Evolutionary conservation across 1,140 invertebrate species (phyloP).

Genomic region (Sycophila sp.): DNA sequence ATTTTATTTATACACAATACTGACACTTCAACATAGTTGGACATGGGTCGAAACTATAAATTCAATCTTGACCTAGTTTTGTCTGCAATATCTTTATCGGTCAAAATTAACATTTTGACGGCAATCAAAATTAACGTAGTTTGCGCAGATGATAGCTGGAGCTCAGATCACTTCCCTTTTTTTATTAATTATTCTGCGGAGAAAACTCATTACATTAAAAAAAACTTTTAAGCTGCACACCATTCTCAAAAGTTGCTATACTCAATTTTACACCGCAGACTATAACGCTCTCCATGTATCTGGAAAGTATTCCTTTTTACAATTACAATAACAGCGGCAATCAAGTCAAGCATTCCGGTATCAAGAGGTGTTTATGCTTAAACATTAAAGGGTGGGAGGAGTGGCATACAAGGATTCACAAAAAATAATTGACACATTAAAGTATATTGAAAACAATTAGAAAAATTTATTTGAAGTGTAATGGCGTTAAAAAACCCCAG

Average conservation of each 20-base stretch:
- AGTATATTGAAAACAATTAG: no score
- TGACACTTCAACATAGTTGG: not conserved
- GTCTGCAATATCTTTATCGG: conserved; percentile 39
- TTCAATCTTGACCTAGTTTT: conserved; percentile 31
- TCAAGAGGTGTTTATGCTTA: no score
- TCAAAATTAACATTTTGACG: no score
- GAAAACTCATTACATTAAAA: conserved; percentile 27
- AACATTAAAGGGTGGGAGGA: no score
- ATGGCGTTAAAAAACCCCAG: no score
- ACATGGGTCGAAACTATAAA: not conserved
- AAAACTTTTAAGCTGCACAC: conserved; percentile 23
- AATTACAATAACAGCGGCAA: conserved; percentile 9
- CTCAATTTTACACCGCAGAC: not conserved
- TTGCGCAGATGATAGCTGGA: conserved; percentile 43
- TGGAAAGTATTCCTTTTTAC: conserved; percentile 25
- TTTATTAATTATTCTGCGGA: conserved; percentile 40
- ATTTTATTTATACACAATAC: conserved; percentile 11
- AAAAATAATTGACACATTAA: no score
- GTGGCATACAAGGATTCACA: no score
- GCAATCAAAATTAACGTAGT: conserved; percentile 49
- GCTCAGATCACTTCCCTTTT: conserved; percentile 52
- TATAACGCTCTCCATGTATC: not conserved
- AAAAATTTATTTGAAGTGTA: no score
- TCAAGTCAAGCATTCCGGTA: conserved; percentile 31
- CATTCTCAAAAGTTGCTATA: not conserved